Percentiles rank a stretch among this genome's conserved stretches.
phyloP scores from a whole-genome alignment of 2,113 vertebrate genomes.

The human region DNA sequence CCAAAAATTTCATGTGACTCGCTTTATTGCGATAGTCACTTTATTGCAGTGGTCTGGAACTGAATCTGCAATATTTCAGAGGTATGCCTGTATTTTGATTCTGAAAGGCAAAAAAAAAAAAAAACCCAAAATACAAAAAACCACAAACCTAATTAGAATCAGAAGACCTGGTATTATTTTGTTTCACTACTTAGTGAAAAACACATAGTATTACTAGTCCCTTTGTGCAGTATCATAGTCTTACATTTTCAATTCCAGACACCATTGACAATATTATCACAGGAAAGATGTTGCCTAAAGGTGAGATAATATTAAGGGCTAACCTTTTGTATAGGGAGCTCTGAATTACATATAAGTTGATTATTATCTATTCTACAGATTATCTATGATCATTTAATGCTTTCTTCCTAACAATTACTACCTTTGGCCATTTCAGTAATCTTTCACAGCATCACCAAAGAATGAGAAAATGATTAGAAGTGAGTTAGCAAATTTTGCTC shows the following conservation, averaged over 20 bases:
- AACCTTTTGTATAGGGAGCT: not conserved
- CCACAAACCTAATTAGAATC: not conserved
- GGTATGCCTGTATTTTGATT: not conserved
- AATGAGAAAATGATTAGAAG: slow-evolving; percentile 37
- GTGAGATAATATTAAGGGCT: not conserved
- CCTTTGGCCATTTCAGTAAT: not conserved
- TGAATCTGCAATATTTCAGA: not conserved
- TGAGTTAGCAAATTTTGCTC: slow-evolving; percentile 17
- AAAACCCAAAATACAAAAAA: not conserved
- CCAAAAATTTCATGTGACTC: not conserved
- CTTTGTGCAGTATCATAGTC: not conserved
- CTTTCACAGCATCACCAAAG: not conserved
- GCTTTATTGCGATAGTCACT: not conserved
- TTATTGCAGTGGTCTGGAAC: not conserved
- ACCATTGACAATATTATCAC: not conserved
- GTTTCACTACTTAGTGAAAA: not conserved
- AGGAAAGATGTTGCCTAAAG: slow-evolving; percentile 16
- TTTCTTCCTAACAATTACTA: not conserved
- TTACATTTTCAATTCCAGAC: not conserved
- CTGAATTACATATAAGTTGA: not conserved
- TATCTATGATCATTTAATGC: not conserved
- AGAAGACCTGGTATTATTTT: slow-evolving; percentile 2
- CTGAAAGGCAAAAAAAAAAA: not conserved
- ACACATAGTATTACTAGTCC: not conserved
- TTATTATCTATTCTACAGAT: not conserved